Conservation (phyloP, 2,888 invertebrate genomes). For the Drosophila limbata region DNA sequence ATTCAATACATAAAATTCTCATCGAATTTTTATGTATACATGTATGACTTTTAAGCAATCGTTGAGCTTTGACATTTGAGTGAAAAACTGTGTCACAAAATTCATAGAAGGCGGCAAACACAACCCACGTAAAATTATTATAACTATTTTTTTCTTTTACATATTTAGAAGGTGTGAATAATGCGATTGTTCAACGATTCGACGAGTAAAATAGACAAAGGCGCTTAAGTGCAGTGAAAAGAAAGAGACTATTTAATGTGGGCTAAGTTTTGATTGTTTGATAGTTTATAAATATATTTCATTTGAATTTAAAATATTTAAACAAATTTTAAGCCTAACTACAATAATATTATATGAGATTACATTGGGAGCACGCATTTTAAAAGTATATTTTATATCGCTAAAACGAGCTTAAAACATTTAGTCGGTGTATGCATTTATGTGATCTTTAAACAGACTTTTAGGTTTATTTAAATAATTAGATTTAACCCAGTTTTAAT, state of each 20-base stretch:
- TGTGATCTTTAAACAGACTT: too few species aligned
- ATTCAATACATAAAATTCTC: constrained; percentile 22
- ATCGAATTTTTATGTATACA: constrained; percentile 3
- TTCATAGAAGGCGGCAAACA: constrained; percentile 35
- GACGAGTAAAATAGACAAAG: constrained; percentile 14
- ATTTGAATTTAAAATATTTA: neutral
- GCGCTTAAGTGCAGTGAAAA: constrained; percentile 7
- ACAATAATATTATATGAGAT: neutral
- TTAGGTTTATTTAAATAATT: too few species aligned
- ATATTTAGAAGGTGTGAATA: constrained; percentile 57
- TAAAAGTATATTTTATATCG: too few species aligned
- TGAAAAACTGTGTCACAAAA: constrained; percentile 49
- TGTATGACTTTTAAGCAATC: constrained; percentile 16
- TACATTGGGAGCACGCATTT: too few species aligned
- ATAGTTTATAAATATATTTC: neutral
- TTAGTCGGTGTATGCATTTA: too few species aligned
- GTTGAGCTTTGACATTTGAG: constrained; percentile 60
- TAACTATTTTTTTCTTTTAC: neutral
- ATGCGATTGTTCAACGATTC: constrained; percentile 30
- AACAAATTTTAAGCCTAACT: neutral
- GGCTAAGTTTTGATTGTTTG: neutral
- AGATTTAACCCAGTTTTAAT: too few species aligned
- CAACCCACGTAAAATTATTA: constrained; percentile 48
- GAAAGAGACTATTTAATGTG: neutral
- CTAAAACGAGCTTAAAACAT: too few species aligned